A percentile compares a stretch with the other conserved stretches of the same genome.
phyloP scores from a whole-genome alignment of 2,113 vertebrate genomes.

The Dromiciops gliroides region DNA sequence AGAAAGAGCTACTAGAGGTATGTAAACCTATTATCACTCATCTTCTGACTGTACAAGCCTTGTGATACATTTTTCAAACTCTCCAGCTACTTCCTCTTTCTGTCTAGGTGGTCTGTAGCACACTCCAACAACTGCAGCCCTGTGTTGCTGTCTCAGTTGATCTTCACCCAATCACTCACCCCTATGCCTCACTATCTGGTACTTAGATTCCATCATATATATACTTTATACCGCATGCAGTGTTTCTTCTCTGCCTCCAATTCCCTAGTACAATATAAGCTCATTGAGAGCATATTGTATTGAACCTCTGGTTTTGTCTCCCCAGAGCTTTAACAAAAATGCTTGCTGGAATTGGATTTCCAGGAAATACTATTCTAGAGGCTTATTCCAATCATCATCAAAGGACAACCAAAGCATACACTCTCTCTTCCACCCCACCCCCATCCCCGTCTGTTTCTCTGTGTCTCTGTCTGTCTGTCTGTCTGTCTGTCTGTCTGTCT shows the following conservation, averaged over 20 bases:
- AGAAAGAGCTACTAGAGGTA: not conserved
- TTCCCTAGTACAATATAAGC: not conserved
- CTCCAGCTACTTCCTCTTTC: not conserved
- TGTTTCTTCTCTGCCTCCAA: not conserved
- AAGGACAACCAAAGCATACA: too few relatives aligned
- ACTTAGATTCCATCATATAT: not conserved
- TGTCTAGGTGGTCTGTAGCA: not conserved
- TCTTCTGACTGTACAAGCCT: not conserved
- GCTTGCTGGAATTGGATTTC: not conserved
- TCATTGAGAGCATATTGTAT: not conserved
- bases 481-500: too few relatives aligned
- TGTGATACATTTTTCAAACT: not conserved
- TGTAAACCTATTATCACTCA: not conserved
- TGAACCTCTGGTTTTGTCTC: not conserved
- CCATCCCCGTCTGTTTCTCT: too few relatives aligned
- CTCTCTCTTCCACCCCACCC: not conserved
- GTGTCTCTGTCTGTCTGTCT: too few relatives aligned
- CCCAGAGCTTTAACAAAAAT: not conserved
- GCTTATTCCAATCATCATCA: not conserved
- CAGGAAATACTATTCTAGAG: not conserved
- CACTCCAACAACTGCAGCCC: not conserved
- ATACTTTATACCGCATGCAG: not conserved
- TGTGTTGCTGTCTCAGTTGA: not conserved
- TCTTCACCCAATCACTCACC: not conserved
- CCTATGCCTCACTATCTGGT: not conserved